Evolutionary conservation across 1,140 invertebrate species (phyloP), one percentile per base, ranked within the genome.

Genomic region (Sesamia nonagrioides): DNA sequence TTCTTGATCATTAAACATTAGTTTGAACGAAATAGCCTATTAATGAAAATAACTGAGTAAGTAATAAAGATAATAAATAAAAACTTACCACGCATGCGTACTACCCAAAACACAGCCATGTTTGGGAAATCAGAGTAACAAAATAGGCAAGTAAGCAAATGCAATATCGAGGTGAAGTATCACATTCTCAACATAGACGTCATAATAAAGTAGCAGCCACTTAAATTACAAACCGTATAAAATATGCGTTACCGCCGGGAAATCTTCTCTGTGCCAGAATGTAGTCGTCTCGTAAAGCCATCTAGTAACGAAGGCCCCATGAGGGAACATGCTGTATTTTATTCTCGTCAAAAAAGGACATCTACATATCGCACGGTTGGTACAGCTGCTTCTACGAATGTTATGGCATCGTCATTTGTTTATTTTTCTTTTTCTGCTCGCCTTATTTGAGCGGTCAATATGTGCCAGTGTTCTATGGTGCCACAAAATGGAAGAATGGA

Each of bases 141-240:
- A 40, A n/a, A 9, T 72, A 21, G 17, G 17, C 18, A 42, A 42
- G 37, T 42, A 18, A 63, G 35, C 60, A 63, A 63, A 72, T 17
- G 27, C 42, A 33, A 52, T 68, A 77, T 52, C 21, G 21, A 60
- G 61, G 52, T 35, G 54, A 50, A 48, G 76, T 63, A 79, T 71
- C 63, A 79, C 72, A 54, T 56, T 58, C 15, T 58, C 50, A 17
- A 74, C 77, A 79, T 78, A 83, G 75, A 80, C 74, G 84, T 89
- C 85, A 88, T 84, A 89, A 88, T 88, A 88, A 87, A 88, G 85
- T 79, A 86, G 77, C 77, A 86, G 88, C 83, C 84, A 88, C 88
- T 90, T 88, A 89, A 88, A 91, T 89, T 91, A 91, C 84, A 86
- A 84, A 83, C 78, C 82, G 82, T 87, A 89, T 91, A 89, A 91